Percentiles rank a stretch among this genome's conserved stretches.
These are phyloP conservation scores for Cephus pulcher DNA, from an alignment of 2,888 invertebrate species.

Conservation along the genomic window DNA sequence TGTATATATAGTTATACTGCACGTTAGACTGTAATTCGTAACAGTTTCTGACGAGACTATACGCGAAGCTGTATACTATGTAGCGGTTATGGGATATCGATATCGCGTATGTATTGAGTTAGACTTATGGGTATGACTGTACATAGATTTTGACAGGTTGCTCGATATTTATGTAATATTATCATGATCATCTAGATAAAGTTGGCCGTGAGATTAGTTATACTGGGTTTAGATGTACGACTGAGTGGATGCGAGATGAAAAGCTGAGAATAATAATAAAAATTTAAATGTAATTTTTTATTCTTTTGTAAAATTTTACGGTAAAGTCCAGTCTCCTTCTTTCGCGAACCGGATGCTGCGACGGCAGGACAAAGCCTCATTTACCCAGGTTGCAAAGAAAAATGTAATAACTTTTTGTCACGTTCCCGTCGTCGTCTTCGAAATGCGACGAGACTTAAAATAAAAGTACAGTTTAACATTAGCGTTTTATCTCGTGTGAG, in stretches of 20 bases:
- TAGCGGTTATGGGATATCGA: neutral
- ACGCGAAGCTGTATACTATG: neutral
- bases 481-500: neutral
- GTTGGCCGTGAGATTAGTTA: neutral
- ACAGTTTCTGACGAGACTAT: neutral
- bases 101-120: neutral
- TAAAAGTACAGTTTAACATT: neutral
- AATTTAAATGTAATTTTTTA: neutral
- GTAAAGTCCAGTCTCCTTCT: neutral
- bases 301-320: neutral
- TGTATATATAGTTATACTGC: neutral
- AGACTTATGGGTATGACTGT: neutral
- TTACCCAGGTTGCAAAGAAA: neutral
- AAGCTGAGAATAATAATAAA: neutral
- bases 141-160: too few relatives aligned
- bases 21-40: neutral
- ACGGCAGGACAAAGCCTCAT: neutral
- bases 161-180: too few relatives aligned
- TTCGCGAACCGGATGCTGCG: neutral
- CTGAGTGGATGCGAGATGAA: neutral
- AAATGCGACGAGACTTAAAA: neutral
- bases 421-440: neutral
- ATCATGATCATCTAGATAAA: too few relatives aligned
- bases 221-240: neutral
- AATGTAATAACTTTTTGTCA: neutral